phyloP scores from a whole-genome alignment of 2,888 invertebrate genomes.

The Diaperis boleti region DNA sequence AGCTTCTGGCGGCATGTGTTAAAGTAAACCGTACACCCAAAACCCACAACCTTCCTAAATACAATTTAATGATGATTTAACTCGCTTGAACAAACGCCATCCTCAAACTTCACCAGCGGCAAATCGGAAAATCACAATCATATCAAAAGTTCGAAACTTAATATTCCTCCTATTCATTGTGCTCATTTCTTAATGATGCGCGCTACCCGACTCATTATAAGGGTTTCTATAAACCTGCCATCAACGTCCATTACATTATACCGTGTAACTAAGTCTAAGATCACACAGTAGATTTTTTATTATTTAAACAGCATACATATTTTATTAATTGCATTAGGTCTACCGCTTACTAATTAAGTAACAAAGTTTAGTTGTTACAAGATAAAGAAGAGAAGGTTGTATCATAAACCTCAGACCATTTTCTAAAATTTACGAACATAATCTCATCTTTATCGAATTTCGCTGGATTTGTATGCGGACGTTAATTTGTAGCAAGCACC shows the following conservation, averaged over 20 bases:
- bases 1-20: slow-evolving; percentile 44
- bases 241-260: not conserved
- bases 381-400: too few species aligned
- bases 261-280: too few species aligned
- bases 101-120: slow-evolving; percentile 44
- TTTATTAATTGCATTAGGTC: too few species aligned
- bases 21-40: slow-evolving; percentile 39
- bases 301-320: too few species aligned
- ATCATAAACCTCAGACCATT: too few species aligned
- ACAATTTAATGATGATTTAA: slow-evolving; percentile 52
- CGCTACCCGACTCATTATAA: slow-evolving; percentile 12
- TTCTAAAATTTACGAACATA: too few species aligned
- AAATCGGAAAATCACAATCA: slow-evolving; percentile 43
- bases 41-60: slow-evolving; percentile 45
- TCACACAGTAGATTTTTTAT: too few species aligned
- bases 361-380: too few species aligned
- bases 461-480: not conserved
- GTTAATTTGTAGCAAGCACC: not conserved
- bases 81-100: slow-evolving; percentile 45
- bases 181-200: slow-evolving; percentile 35
- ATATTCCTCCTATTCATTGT: slow-evolving; percentile 39
- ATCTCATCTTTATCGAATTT: not conserved
- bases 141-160: slow-evolving; percentile 36
- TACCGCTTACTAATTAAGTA: too few species aligned
- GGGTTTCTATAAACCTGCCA: slow-evolving; percentile 3